Conservation (phyloP, 2,113 vertebrate genomes). For the Hiodon tergisus region DNA sequence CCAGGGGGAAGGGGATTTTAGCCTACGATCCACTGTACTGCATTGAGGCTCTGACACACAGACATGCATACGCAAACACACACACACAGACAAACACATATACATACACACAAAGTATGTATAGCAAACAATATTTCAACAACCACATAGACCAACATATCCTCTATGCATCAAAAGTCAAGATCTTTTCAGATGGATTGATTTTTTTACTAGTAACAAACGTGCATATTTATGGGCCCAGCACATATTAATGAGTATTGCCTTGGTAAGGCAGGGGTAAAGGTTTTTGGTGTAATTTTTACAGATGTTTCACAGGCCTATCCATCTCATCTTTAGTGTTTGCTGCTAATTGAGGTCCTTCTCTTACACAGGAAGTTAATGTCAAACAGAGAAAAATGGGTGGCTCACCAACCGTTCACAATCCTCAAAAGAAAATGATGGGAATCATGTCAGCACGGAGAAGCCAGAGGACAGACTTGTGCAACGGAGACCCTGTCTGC, state of each 20-base stretch:
- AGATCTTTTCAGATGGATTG: background rate
- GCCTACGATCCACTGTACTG: conserved; percentile 41
- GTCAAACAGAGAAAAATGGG: background rate
- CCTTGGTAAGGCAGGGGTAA: background rate
- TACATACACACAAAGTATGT: background rate
- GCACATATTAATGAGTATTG: conserved; percentile 11
- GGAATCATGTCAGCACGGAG: background rate
- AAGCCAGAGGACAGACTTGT: background rate
- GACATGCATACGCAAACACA: no score
- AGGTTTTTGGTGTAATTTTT: background rate
- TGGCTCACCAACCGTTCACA: conserved; percentile 1
- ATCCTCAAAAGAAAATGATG: background rate
- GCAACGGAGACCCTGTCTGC: background rate
- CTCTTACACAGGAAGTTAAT: background rate
- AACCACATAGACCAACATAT: background rate
- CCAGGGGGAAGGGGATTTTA: conserved; percentile 40
- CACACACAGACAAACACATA: background rate
- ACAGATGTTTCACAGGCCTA: background rate
- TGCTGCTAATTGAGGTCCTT: background rate
- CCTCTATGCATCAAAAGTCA: background rate
- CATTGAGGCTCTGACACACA: background rate
- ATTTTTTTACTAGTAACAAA: background rate
- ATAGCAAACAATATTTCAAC: no score
- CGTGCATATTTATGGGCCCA: background rate
- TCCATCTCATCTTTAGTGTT: background rate